These are phyloP conservation scores for Galeopsomyia nigrocyanea DNA, from an alignment of 2,888 invertebrate genomes.

Conservation along the genomic window DNA sequence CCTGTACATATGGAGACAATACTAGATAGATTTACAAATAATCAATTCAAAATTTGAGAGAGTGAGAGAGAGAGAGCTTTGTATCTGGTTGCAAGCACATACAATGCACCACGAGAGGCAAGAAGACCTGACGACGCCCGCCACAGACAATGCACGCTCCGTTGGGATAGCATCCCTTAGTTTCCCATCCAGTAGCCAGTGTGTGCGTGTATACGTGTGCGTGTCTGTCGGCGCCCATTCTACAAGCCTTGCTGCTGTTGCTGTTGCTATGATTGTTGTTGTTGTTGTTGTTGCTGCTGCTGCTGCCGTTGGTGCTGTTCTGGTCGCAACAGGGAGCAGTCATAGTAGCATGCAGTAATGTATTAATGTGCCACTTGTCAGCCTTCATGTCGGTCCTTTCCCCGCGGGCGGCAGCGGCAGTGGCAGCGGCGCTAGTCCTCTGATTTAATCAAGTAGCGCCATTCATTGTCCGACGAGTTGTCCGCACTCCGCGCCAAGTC, in stretches of 20 bases:
- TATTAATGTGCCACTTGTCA: no score
- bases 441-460: slow-evolving; percentile 32
- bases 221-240: no score
- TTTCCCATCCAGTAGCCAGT: neutral
- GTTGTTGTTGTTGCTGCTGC: no score
- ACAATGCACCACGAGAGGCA: slow-evolving; percentile 53
- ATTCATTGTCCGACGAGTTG: slow-evolving; percentile 12
- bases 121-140: slow-evolving; percentile 13
- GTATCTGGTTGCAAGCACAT: neutral
- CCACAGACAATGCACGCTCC: neutral
- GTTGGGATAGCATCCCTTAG: neutral
- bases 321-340: no score
- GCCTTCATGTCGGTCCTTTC: no score
- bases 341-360: no score
- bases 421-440: neutral
- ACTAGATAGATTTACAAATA: no score
- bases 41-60: slow-evolving; percentile 13
- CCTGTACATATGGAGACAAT: neutral
- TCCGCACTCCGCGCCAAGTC: slow-evolving; percentile 1
- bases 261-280: no score
- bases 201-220: neutral
- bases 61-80: no score
- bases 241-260: no score
- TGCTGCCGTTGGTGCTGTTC: no score
- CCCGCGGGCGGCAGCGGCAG: slow-evolving; percentile 28